phyloP scores from a whole-genome alignment of 2,113 vertebrate genomes.

The Chionis minor region DNA sequence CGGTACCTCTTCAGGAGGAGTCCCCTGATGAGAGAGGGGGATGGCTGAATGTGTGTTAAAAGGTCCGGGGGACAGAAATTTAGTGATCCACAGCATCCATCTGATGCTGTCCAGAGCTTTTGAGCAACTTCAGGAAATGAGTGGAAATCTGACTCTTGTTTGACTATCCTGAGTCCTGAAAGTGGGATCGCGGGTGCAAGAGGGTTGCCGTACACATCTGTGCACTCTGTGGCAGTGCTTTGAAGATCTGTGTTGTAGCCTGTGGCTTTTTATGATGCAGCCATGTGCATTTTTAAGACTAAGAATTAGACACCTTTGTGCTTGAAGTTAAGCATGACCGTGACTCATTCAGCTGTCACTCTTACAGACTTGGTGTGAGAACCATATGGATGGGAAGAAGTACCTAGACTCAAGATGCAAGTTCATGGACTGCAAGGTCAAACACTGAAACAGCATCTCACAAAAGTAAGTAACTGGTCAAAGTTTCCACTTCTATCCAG shows the following conservation, averaged over 20 bases:
- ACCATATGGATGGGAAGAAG: conserved; percentile 21
- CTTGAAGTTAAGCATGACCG: conserved; percentile 42
- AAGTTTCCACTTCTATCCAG: neutral
- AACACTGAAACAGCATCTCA: neutral
- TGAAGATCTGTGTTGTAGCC: conserved; percentile 41
- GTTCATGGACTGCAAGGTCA: neutral
- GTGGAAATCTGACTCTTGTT: conserved; percentile 50
- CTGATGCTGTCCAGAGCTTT: conserved; percentile 7
- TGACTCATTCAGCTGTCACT: conserved; percentile 49
- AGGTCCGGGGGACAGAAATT: conserved; percentile 46
- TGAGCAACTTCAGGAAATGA: conserved; percentile 43
- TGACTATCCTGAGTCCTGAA: neutral
- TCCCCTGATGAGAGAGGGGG: conserved; percentile 37
- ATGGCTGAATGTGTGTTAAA: conserved; percentile 13
- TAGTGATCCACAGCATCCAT: conserved; percentile 60
- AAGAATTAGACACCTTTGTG: conserved; percentile 49
- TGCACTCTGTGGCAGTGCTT: conserved; percentile 9
- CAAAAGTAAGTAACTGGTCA: neutral
- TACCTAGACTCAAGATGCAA: neutral
- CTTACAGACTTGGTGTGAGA: conserved; percentile 20
- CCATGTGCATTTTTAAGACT: conserved; percentile 27
- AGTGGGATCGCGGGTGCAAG: neutral
- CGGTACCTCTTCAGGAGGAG: neutral
- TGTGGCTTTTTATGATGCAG: conserved; percentile 33
- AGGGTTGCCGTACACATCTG: neutral